Evolutionary conservation across 1,140 invertebrate species (phyloP).

Genomic region (Tribolium madens): DNA sequence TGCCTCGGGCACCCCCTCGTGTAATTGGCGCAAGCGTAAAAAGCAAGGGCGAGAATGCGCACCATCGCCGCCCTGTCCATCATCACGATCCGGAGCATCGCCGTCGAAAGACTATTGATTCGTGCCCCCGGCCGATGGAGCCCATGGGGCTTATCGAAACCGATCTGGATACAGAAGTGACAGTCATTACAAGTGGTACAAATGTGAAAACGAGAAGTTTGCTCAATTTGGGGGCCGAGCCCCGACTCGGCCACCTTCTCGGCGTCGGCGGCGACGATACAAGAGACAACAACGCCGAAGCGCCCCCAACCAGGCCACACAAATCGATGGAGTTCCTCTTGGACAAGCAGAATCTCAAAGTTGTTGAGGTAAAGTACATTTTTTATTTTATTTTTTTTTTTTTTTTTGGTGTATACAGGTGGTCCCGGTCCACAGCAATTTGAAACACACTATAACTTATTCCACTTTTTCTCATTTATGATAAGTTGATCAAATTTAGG

Average conservation of each 20-base stretch:
- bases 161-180: slow-evolving; percentile 81
- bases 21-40: slow-evolving; percentile 65
- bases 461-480: no score
- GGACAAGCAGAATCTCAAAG: slow-evolving; percentile 87
- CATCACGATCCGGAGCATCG: slow-evolving; percentile 59
- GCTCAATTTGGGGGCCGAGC: slow-evolving; percentile 78
- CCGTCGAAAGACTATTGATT: slow-evolving; percentile 66
- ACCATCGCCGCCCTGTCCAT: slow-evolving; percentile 52
- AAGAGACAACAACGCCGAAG: slow-evolving; percentile 55
- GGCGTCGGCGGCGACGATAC: neutral
- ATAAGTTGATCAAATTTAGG: no score
- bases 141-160: slow-evolving; percentile 84
- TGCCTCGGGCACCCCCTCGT: slow-evolving; percentile 56
- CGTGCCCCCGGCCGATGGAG: slow-evolving; percentile 63
- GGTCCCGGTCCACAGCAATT: no score
- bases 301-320: slow-evolving; percentile 73
- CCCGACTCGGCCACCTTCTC: slow-evolving; percentile 55
- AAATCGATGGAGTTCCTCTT: slow-evolving; percentile 95
- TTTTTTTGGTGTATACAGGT: neutral
- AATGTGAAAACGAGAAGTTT: slow-evolving; percentile 82
- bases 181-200: slow-evolving; percentile 67
- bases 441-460: no score
- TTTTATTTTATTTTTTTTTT: neutral
- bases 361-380: slow-evolving; percentile 75
- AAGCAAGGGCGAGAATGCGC: slow-evolving; percentile 35